Conservation (phyloP, 2,797 vertebrate genomes). For the Poecilia velifera region DNA sequence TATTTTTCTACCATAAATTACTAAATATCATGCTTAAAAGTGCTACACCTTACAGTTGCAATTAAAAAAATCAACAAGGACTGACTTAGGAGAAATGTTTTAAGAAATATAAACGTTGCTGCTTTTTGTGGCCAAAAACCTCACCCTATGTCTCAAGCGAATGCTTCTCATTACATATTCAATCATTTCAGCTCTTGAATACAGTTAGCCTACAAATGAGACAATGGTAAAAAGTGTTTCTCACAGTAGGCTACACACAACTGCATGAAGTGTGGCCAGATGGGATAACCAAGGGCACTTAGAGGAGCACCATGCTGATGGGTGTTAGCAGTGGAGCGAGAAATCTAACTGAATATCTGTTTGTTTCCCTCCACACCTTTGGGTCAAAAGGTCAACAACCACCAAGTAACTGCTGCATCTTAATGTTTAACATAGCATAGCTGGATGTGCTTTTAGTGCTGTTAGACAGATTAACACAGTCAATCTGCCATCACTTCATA, state of each 20-base stretch:
- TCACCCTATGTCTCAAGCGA: neutral
- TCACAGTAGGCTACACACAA: slow-evolving; percentile 37
- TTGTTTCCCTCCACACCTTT: slow-evolving; percentile 62
- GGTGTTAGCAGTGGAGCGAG: slow-evolving; percentile 74
- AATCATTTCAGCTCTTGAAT: slow-evolving; percentile 35
- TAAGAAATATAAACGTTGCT: neutral
- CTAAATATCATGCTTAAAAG: neutral
- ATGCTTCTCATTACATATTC: slow-evolving; percentile 30
- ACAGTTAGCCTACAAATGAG: slow-evolving; percentile 19
- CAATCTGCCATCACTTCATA: slow-evolving; percentile 20
- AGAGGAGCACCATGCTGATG: slow-evolving; percentile 52
- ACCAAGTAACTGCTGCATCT: slow-evolving; percentile 54
- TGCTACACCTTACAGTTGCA: neutral
- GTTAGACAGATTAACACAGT: slow-evolving; percentile 47
- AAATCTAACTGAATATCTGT: slow-evolving; percentile 72
- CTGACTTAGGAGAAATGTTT: neutral
- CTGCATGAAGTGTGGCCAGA: slow-evolving; percentile 40
- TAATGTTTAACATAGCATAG: slow-evolving; percentile 43
- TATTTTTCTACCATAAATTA: neutral
- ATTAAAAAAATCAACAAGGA: slow-evolving; percentile 15
- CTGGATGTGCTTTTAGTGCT: slow-evolving; percentile 29
- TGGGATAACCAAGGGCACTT: slow-evolving; percentile 72
- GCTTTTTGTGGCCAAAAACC: neutral
- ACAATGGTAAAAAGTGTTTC: slow-evolving; percentile 26
- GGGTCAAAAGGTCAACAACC: slow-evolving; percentile 61